Base-by-base conservation (phyloP, 1,140 invertebrate genomes). In the Pteromalus puparum region DNA sequence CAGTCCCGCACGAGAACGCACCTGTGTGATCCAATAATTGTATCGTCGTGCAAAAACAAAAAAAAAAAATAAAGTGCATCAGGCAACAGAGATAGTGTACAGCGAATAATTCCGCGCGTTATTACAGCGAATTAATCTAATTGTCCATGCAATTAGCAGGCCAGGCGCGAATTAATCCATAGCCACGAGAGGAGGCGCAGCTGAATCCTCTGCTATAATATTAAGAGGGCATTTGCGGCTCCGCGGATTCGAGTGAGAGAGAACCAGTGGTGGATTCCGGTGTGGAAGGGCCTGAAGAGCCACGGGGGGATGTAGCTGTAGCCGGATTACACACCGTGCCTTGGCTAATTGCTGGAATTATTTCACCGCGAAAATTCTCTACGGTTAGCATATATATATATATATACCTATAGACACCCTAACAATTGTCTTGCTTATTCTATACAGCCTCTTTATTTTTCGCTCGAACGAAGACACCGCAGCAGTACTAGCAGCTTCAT, bases 131-230 rank as follows among this genome's bases (percentile, higher is more conserved):
- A 82, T 82, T 82, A 72, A 82, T 72, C 81, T 83, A 83, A 83
- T 83, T 83, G 73, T 76, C 73, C n/a, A 26, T 30, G 81, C 81
- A 83, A 83, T 83, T 83, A 83, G 81, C 28, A 65, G 18, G 30
- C 13, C 42, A 70, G 21, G 67, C 15, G 67, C 28, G 48, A 53
- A 77, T 77, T 77, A 77, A 77, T 77, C 75, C 75, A 34, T 26
- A 34, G 12, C 38, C 38, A 7, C 6, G 38, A 34, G 38, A 42
- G 38, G 53, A 61, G n/a, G 7, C 73, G 34, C 28, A n/a, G 30
- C 30, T 46, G 68, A 72, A 48, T 46, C 79, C 68, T 73, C 68
- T 28, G 38, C 73, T 81, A 81, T 48, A 30, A 81, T 72, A 72
- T 81, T 81, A 81, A 81, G 68, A 81, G 42, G 28, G 13, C 67